Base-by-base conservation (phyloP, 2,797 vertebrate genomes). In the Pipistrellus kuhlii region DNA sequence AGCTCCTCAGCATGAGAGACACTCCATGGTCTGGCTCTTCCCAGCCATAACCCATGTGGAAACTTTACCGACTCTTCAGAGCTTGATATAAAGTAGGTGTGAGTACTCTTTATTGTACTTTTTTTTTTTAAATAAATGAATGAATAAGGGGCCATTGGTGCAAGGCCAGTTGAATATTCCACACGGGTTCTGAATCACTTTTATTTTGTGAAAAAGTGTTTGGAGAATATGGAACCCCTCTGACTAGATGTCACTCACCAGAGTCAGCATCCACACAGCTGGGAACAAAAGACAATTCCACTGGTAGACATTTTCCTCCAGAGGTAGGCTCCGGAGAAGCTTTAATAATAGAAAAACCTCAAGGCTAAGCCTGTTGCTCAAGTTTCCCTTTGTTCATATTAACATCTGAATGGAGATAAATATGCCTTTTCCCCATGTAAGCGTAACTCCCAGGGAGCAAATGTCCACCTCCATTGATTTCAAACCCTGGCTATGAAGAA, bases 401-500 rank as follows among this genome's bases (percentile, higher is more conserved):
- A 90, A 76, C 25, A 87, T 75, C 72, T 71, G 62, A 81, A 93
- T 89, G 93, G 15, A 96, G 84, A 95, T 73, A 94, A 96, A 96
- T 85, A 88, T 62, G 32, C 20, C 27, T 82, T 94, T 91, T 8
- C 15, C 15, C 17, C 68, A 78, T 0, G 14, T 78, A 93, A 93
- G 59, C 2, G 5, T 85, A 80, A 94, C 71, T 88, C 21, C 21
- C 5, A 23, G 66, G 85, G 21, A 97, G 48, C 32, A 85, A 96
- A 93, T 14, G 12, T 87, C 77, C 30, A 75, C 85, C 23, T 89
- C 93, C 35, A 82, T 55, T 93, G 89, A 94, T 94, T 96, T 95
- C 51, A 93, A 90, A 85, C 25, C n/a, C 68, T 12, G 78, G 86
- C 91, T 73, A 75, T 44, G 30, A 73, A 85, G 44, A 75, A 91